phyloP scores from a whole-genome alignment of 2,797 vertebrate genomes.

The Catamblyrhynchus diadema region DNA sequence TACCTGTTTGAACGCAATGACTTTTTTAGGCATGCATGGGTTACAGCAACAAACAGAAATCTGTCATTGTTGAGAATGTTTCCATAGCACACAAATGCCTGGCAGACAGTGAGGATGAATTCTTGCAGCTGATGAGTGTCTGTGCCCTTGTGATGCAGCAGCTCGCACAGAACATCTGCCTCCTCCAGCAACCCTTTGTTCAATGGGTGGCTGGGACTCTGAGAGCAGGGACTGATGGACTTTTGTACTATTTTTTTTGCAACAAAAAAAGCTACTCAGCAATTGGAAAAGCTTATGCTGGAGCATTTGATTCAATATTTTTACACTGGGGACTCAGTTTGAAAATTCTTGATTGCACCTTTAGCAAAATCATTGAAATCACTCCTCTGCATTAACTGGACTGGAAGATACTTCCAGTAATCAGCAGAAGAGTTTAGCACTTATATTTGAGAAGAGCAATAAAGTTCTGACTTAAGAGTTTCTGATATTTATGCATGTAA shows the following conservation, averaged over 20 bases:
- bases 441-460: not conserved
- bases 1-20: not conserved
- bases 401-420: not conserved
- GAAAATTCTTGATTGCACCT: not conserved
- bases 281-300: not conserved
- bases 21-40: not conserved
- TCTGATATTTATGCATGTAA: not conserved
- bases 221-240: rapidly evolving
- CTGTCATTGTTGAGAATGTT: not conserved
- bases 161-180: conserved; percentile 70
- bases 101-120: conserved; percentile 84
- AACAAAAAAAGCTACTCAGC: not conserved
- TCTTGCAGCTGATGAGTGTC: conserved; percentile 83
- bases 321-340: not conserved
- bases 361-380: not conserved
- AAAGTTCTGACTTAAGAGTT: not conserved
- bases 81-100: conserved; percentile 80
- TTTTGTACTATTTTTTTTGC: not conserved
- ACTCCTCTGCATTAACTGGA: not conserved
- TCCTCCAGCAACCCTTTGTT: not conserved
- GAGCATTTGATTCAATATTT: not conserved
- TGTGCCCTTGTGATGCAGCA: conserved; percentile 85
- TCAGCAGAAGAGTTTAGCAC: not conserved
- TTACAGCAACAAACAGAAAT: not conserved
- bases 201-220: rapidly evolving